phyloP scores from a whole-genome alignment of 1,140 invertebrate genomes.

The Akabosia matsudoensis region DNA sequence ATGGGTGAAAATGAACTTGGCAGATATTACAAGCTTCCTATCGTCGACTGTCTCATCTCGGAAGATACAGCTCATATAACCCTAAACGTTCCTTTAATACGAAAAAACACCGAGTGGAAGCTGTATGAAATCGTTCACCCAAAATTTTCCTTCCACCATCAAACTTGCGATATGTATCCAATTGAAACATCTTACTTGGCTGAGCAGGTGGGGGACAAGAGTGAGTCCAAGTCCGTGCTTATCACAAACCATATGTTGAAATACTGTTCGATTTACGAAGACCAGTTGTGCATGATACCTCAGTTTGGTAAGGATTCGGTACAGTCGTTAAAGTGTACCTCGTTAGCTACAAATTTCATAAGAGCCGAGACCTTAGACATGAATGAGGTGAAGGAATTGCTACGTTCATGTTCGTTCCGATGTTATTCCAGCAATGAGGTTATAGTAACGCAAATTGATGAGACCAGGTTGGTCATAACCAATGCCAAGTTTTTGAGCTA shows the following conservation, averaged over 20 bases:
- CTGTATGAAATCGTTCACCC: slow-evolving; percentile 7
- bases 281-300: slow-evolving; percentile 1
- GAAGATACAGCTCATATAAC: neutral
- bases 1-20: neutral
- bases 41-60: neutral
- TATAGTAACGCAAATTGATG: neutral
- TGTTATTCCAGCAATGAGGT: slow-evolving; percentile 9
- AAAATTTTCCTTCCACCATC: neutral
- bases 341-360: neutral
- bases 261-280: neutral
- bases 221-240: neutral
- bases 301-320: slow-evolving; percentile 16
- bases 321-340: neutral
- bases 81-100: neutral
- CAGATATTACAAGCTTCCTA: slow-evolving; percentile 15
- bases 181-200: slow-evolving; percentile 1
- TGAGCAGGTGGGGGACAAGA: neutral
- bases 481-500: slow-evolving; percentile 3
- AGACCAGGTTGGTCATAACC: neutral
- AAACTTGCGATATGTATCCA: neutral
- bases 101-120: neutral
- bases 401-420: neutral
- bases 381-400: neutral
- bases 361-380: neutral
- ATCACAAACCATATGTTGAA: slow-evolving; percentile 1